Conservation (phyloP, 2,888 invertebrate genomes). For the Xestia rhomboidea region DNA sequence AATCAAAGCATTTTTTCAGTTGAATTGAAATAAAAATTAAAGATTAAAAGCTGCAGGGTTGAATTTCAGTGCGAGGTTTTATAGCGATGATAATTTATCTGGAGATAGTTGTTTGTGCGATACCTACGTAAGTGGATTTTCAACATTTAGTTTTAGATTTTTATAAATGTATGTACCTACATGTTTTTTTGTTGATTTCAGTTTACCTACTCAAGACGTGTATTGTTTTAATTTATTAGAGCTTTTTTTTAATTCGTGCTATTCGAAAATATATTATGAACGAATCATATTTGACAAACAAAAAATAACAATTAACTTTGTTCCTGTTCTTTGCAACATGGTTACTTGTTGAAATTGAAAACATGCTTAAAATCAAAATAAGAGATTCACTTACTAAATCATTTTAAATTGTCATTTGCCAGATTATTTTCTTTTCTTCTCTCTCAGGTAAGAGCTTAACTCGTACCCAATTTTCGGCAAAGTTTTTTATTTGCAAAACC, state of each 20-base stretch:
- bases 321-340: background rate
- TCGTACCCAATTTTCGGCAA: slow-evolving; percentile 13
- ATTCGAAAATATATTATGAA: slow-evolving; percentile 2
- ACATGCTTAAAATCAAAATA: background rate
- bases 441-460: slow-evolving; percentile 1
- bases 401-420: background rate
- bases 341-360: background rate
- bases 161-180: background rate
- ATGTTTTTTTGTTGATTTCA: background rate
- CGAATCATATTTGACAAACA: background rate
- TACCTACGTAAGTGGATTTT: slow-evolving; percentile 14
- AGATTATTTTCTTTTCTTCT: background rate
- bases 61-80: slow-evolving; percentile 29
- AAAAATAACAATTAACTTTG: background rate
- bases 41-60: slow-evolving; percentile 42
- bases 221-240: background rate
- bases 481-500: slow-evolving; percentile 37
- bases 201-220: background rate
- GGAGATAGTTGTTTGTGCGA: slow-evolving; percentile 10
- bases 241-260: background rate
- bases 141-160: slow-evolving; percentile 1
- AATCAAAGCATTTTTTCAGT: slow-evolving; percentile 47
- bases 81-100: slow-evolving; percentile 21
- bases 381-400: background rate
- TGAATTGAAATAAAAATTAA: slow-evolving; percentile 44